These are phyloP conservation scores for Coregonus sp. DNA, from an alignment of 2,797 vertebrate species.

Conservation along the genomic window DNA sequence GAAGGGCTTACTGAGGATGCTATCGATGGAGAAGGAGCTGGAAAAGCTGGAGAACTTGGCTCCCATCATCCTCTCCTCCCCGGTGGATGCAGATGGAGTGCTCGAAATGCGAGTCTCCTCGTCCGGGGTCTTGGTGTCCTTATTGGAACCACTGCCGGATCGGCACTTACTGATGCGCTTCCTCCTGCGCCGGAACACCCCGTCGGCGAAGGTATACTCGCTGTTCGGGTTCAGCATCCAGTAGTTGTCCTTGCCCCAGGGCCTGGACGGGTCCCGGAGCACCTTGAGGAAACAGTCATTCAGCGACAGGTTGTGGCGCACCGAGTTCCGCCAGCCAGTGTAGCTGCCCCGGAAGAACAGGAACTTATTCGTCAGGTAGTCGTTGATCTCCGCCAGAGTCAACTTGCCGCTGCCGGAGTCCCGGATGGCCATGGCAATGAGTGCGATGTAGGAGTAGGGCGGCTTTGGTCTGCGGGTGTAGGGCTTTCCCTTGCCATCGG, in stretches of 20 bases:
- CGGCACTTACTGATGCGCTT: slow-evolving; percentile 86
- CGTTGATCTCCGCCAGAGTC: slow-evolving; percentile 95
- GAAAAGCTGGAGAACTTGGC: slow-evolving; percentile 90
- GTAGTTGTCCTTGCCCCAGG: slow-evolving; percentile 99
- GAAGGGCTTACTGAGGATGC: slow-evolving; percentile 89
- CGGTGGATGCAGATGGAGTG: slow-evolving; percentile 26
- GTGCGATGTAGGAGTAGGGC: slow-evolving; percentile 95
- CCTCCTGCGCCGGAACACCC: slow-evolving; percentile 93
- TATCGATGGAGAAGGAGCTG: slow-evolving; percentile 94
- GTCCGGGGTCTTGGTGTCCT: slow-evolving; percentile 53
- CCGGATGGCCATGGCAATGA: slow-evolving; percentile 96
- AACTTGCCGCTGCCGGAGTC: slow-evolving; percentile 91
- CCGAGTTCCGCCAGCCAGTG: slow-evolving; percentile 97
- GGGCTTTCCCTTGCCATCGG: slow-evolving; percentile 80
- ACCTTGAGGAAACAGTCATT: slow-evolving; percentile 95
- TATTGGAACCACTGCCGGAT: slow-evolving; percentile 28
- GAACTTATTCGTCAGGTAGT: slow-evolving; percentile 97
- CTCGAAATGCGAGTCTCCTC: slow-evolving; percentile 56
- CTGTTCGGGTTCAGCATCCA: slow-evolving; percentile 99
- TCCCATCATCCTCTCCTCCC: slow-evolving; percentile 62
- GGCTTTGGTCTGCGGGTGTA: slow-evolving; percentile 95
- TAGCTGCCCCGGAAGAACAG: slow-evolving; percentile 94
- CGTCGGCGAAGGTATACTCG: slow-evolving; percentile 97
- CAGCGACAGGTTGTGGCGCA: slow-evolving; percentile 92
- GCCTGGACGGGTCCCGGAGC: slow-evolving; percentile 91